Evolutionary conservation across 2,113 vertebrate genomes (phyloP), one percentile per base, ranked within the genome.

Genomic region (Trachemys scripta): DNA sequence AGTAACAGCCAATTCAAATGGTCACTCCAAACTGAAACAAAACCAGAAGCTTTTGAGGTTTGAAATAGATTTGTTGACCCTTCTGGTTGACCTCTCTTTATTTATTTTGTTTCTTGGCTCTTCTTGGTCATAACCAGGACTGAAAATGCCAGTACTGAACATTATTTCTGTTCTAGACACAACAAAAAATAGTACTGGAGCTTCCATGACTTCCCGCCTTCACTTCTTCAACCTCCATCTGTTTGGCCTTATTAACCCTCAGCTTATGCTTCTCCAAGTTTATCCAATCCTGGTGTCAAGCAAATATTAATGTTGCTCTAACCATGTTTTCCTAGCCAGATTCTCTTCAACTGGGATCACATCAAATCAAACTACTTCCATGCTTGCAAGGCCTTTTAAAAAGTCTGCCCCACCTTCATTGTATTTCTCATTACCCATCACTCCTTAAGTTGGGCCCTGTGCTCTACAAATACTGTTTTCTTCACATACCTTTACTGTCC

Each of bases 151-250:
- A 82, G 31, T 22, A 47, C 83, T 88, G 88, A 69, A 90, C 88
- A 95, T 82, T 90, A 76, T 65, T 57, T 95, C 87, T 97, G 81
- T 85, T 84, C 80, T 95, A 95, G 93, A 96, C 95, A 95, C 35
- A 95, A 95, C 50, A 95, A 51, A 88, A 95, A 97, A 93, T 81
- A 97, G 85, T 87, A 93, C 20, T 27, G n/a, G 93, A 96, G 96
- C 93, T 90, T 75, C 88, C 92, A n/a, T 91, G 93, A 47, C 38
- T 85, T 93, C 57, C 92, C 49, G 27, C 90, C 89, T 38, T 93
- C 93, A n/a, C 75, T 87, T 19, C 93, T 92, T 75, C 94, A 88
- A 95, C 94, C 96, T 97, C 96, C 95, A 85, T 89, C 75, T 82
- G 88, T 50, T 25, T 53, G 78, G 80, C 90, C 8, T 1, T 9